A percentile compares a stretch with the other conserved stretches of the same genome.
Evolutionary conservation across 2,113 vertebrate species (phyloP).

Genomic region (Martes martes): DNA sequence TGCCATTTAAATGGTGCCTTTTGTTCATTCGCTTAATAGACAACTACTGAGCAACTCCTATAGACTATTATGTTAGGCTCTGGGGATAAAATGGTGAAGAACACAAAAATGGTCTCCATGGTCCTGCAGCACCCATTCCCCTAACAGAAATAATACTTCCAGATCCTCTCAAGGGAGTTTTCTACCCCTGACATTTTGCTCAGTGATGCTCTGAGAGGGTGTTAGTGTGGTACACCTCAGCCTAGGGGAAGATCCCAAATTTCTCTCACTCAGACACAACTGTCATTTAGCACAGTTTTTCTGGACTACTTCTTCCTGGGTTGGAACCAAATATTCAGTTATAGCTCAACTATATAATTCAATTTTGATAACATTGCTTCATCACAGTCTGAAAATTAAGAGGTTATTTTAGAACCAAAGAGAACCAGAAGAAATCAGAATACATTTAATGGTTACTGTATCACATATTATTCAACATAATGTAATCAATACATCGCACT

Average conservation of each 20-base stretch:
- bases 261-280: background rate
- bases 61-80: background rate
- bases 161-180: background rate
- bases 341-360: conserved; percentile 14
- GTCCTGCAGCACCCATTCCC: background rate
- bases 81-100: background rate
- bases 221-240: background rate
- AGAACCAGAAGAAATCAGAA: conserved; percentile 59
- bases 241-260: background rate
- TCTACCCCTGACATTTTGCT: background rate
- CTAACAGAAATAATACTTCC: background rate
- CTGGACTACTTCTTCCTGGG: background rate
- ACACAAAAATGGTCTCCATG: background rate
- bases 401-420: conserved; percentile 22
- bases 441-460: background rate
- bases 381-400: conserved; percentile 34
- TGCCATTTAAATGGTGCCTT: background rate
- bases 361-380: conserved; percentile 43
- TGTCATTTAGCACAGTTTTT: background rate
- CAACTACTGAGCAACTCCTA: background rate
- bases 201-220: background rate
- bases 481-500: conserved; percentile 81
- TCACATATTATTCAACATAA: conserved; percentile 70
- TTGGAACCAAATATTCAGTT: conserved; percentile 42
- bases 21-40: background rate